A percentile compares a stretch with the other conserved stretches of the same genome.
phyloP scores from a whole-genome alignment of 2,113 vertebrate species.

The Melanerpes formicivorus region DNA sequence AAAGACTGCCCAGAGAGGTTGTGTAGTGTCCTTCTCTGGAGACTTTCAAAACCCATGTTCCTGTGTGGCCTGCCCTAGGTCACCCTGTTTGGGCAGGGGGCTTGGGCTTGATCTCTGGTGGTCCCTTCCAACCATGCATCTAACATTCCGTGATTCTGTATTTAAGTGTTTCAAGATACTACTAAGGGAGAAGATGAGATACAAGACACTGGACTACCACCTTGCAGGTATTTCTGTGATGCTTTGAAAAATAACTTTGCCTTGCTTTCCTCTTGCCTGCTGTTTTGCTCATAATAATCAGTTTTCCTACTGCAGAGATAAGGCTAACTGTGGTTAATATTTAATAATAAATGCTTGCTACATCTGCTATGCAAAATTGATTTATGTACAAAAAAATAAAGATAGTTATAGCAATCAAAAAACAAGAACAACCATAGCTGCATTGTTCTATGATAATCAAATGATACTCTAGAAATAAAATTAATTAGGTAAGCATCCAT shows the following conservation, averaged over 20 bases:
- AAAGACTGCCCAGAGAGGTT: too few relatives aligned
- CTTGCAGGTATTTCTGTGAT: neutral
- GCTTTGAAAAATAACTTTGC: neutral
- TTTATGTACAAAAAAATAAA: neutral
- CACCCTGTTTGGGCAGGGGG: too few relatives aligned
- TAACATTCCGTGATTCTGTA: neutral
- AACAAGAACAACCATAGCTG: neutral
- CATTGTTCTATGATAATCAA: neutral
- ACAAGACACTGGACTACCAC: neutral
- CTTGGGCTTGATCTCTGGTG: too few relatives aligned
- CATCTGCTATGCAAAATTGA: neutral
- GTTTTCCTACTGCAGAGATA: neutral
- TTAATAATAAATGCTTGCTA: neutral
- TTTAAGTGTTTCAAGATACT: neutral
- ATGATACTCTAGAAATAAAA: constrained; percentile 8
- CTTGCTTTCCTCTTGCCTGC: neutral
- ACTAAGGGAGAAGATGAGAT: neutral
- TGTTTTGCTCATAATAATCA: neutral
- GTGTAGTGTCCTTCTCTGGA: too few relatives aligned
- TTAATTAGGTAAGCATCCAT: constrained; percentile 55
- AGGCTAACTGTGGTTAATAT: neutral
- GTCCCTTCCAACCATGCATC: too few relatives aligned
- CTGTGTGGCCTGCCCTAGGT: too few relatives aligned
- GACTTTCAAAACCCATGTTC: too few relatives aligned
- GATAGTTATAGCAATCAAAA: neutral